Conservation (phyloP, 2,888 invertebrate genomes). For the Caenorhabditis wallacei region DNA sequence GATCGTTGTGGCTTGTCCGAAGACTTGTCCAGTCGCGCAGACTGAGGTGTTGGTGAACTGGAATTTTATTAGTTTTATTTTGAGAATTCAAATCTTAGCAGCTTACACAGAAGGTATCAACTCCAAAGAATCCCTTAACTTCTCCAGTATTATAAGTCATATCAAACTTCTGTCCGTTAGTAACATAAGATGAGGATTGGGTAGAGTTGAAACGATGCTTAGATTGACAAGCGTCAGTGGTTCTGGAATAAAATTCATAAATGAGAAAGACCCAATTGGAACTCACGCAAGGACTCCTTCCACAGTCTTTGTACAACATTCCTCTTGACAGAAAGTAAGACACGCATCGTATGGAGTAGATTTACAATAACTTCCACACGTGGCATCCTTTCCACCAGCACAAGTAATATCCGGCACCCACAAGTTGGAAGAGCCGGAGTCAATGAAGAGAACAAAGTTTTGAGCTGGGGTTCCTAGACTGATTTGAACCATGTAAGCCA, state of each 20-base stretch:
- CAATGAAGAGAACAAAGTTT: constrained; percentile 74
- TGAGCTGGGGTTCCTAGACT: constrained; percentile 77
- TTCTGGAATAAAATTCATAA: constrained; percentile 10
- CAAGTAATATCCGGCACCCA: constrained; percentile 73
- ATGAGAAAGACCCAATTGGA: not conserved
- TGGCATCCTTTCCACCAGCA: constrained; percentile 61
- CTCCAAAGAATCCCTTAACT: constrained; percentile 75
- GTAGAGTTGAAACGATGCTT: constrained; percentile 73
- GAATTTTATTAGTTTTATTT: too few relatives aligned
- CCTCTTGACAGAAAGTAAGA: constrained; percentile 69
- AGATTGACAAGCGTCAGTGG: constrained; percentile 68
- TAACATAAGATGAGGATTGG: constrained; percentile 66
- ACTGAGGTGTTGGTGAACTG: constrained; percentile 77
- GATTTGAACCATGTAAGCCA: constrained; percentile 72
- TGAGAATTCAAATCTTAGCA: too few relatives aligned
- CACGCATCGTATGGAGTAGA: constrained; percentile 70
- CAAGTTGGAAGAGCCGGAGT: constrained; percentile 75
- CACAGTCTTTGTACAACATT: constrained; percentile 64
- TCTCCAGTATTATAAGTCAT: constrained; percentile 79
- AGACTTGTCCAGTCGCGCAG: constrained; percentile 84
- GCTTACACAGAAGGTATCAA: constrained; percentile 76
- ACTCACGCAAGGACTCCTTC: constrained; percentile 36
- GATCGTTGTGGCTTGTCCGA: constrained; percentile 85
- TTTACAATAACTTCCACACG: constrained; percentile 68
- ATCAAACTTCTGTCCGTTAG: constrained; percentile 68